Evolutionary conservation across 2,888 invertebrate genomes (phyloP).

Genomic region (Protodeltote pygarga): DNA sequence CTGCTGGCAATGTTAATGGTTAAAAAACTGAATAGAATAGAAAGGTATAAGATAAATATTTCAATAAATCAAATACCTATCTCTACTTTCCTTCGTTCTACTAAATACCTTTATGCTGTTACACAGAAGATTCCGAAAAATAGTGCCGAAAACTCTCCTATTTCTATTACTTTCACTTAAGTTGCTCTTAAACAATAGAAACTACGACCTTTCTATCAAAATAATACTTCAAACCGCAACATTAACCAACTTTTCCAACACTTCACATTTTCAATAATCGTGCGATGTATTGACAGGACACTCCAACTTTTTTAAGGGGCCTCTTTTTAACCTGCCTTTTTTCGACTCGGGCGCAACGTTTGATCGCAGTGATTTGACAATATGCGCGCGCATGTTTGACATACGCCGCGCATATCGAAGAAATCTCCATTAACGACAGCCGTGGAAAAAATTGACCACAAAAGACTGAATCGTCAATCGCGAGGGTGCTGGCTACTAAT

Average conservation of each 20-base stretch:
- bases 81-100: too few relatives aligned
- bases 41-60: too few relatives aligned
- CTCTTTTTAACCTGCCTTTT: constrained; percentile 55
- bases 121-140: too few relatives aligned
- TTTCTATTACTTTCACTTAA: too few relatives aligned
- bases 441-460: constrained; percentile 78
- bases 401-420: constrained; percentile 72
- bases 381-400: constrained; percentile 73
- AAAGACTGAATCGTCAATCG: constrained; percentile 82
- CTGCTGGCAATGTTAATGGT: too few relatives aligned
- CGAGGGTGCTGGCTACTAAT: constrained; percentile 83
- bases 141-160: too few relatives aligned
- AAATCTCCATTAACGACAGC: constrained; percentile 83
- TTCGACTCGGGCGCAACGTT: constrained; percentile 66
- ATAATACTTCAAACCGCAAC: constrained; percentile 36
- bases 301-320: constrained; percentile 50
- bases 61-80: too few relatives aligned
- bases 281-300: constrained; percentile 72
- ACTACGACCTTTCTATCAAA: constrained; percentile 32
- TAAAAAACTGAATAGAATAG: too few relatives aligned
- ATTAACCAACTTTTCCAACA: constrained; percentile 51
- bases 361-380: constrained; percentile 83
- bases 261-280: constrained; percentile 63
- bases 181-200: too few relatives aligned
- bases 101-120: too few relatives aligned